Percentiles rank a stretch among this genome's conserved stretches.
phyloP scores from a whole-genome alignment of 2,113 vertebrate genomes.

The Istiophorus platypterus region DNA sequence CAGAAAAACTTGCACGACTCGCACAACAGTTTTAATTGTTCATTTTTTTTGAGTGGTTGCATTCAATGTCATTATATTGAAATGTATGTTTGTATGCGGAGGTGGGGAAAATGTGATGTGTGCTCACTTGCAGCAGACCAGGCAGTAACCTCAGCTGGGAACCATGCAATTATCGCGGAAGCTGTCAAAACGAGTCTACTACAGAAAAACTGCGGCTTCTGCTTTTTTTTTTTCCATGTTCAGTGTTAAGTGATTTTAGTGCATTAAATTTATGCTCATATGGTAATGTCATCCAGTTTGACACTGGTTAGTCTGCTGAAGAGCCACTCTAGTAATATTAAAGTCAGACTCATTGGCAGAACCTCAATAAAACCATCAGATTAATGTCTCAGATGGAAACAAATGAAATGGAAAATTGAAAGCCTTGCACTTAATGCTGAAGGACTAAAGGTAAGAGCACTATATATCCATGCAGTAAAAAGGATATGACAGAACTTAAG shows the following conservation, averaged over 20 bases:
- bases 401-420: slow-evolving; percentile 43
- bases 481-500: slow-evolving; percentile 44
- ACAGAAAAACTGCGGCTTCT: slow-evolving; percentile 41
- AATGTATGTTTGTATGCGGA: background rate
- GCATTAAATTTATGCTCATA: slow-evolving; percentile 39
- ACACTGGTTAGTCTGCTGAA: slow-evolving; percentile 31
- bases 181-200: slow-evolving; percentile 14
- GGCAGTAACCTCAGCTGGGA: slow-evolving; percentile 31
- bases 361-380: slow-evolving; percentile 20
- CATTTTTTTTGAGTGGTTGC: slow-evolving; percentile 11
- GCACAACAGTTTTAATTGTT: background rate
- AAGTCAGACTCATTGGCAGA: slow-evolving; percentile 31
- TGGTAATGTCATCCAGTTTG: slow-evolving; percentile 33
- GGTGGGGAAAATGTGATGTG: slow-evolving; percentile 28
- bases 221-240: slow-evolving; percentile 36
- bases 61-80: background rate
- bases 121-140: slow-evolving; percentile 21
- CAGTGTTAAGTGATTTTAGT: slow-evolving; percentile 48
- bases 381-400: slow-evolving; percentile 42
- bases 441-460: slow-evolving; percentile 33
- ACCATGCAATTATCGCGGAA: slow-evolving; percentile 55
- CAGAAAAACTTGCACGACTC: background rate
- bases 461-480: slow-evolving; percentile 21
- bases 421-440: slow-evolving; percentile 24
- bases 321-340: slow-evolving; percentile 26